These are phyloP conservation scores for Orcinus orca DNA, from an alignment of 2,113 vertebrate genomes.

Conservation along the genomic window DNA sequence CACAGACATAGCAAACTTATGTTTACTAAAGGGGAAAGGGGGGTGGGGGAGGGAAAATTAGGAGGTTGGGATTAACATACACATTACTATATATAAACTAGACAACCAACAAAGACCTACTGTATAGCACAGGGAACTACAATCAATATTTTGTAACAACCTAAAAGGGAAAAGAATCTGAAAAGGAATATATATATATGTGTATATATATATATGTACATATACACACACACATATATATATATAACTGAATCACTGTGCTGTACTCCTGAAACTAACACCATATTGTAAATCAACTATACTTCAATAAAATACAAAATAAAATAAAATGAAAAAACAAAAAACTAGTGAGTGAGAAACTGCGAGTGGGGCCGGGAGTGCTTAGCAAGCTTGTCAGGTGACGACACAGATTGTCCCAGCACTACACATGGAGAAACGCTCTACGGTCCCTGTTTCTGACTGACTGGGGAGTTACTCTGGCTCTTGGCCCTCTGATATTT, in stretches of 20 bases:
- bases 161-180: background rate
- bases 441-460: background rate
- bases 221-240: no score
- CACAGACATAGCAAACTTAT: background rate
- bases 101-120: background rate
- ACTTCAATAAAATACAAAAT: no score
- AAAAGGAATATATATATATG: background rate
- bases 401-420: background rate
- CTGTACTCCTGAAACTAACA: no score
- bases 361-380: no score
- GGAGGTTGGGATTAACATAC: background rate
- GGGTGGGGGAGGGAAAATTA: background rate
- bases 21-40: background rate
- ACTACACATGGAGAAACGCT: background rate
- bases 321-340: no score
- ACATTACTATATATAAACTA: background rate
- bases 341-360: background rate
- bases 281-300: no score
- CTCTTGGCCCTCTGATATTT: background rate
- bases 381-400: background rate
- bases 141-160: background rate
- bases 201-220: background rate
- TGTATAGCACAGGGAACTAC: background rate
- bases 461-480: background rate
- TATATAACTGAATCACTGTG: no score